Evolutionary conservation across 1,140 invertebrate species (phyloP).

Genomic region (Conus betulinus): DNA sequence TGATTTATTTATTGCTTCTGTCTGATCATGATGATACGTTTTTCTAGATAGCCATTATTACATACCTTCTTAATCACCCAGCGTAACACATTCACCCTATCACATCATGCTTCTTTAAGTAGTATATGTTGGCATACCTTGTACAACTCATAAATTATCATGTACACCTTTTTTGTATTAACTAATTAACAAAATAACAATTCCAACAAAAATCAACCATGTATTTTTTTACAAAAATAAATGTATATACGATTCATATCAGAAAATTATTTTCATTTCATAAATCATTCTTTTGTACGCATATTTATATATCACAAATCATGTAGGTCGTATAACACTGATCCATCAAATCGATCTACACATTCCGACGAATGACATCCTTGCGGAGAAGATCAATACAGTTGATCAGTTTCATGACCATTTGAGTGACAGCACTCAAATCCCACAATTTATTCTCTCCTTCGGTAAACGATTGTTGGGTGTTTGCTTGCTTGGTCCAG

Average conservation of each 20-base stretch:
- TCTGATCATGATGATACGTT: background rate
- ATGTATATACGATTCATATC: background rate
- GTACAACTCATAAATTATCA: background rate
- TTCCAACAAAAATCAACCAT: background rate
- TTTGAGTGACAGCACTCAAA: background rate
- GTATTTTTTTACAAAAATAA: background rate
- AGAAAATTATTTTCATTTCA: background rate
- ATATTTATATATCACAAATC: background rate
- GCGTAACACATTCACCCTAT: background rate
- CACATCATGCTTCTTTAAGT: background rate
- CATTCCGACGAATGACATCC: conserved; percentile 19
- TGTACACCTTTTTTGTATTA: background rate
- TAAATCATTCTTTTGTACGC: background rate
- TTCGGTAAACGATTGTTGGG: background rate
- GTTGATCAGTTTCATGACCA: background rate
- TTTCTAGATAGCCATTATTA: background rate
- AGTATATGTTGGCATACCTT: background rate
- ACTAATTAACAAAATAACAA: background rate
- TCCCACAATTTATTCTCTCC: background rate
- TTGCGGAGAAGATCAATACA: conserved; percentile 17
- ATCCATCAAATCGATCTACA: conserved; percentile 17
- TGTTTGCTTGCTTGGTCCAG: background rate
- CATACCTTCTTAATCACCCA: background rate
- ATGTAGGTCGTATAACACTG: background rate
- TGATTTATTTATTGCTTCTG: conserved; percentile 11